Base-by-base conservation (phyloP, 1,140 invertebrate genomes). In the Drosophila bifasciata region DNA sequence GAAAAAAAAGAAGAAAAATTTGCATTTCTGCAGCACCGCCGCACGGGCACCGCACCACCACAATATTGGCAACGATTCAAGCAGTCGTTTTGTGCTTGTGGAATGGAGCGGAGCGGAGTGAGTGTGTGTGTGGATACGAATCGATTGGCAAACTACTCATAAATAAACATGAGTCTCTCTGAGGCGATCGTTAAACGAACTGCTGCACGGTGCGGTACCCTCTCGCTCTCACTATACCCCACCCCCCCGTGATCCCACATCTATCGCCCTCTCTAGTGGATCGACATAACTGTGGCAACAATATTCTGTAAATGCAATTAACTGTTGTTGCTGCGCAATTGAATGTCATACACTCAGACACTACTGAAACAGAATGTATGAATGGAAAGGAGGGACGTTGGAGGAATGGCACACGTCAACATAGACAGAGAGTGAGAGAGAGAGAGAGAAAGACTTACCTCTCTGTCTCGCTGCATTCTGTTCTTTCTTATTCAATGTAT, bases 261-360 rank as follows among this genome's bases (percentile, higher is more conserved):
- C 51, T 25, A 36, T 9, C 5, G 61, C 36, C 46, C 17, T 44
- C 61, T 23, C 64, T 64, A 73, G 41, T 41, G 67, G 52, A 52
- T 78, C 63, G 76, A 76, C 77, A 71, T 76, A 80, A 58, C 72
- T 81, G 77, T 71, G 59, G 78, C 77, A 76, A 63, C 63, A 80
- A 57, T 36, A 36, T 36, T 36, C 32, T 77, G 64, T 44, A 61
- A 83, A 83, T 79, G 79, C 75, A 81, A 81, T 81, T 81, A 81
- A 83, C 52, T 62, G 64, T 77, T 60, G 71, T 75, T 57, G 68
- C 79, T 81, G 79, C 79, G 78, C 78, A 81, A 81, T 71, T 71
- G 66, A 80, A 76, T 68, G 61, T 56, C 61, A 57, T 59, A 32
- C 58, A 43, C 43, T 52, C 11, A 36, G 32, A 36, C 32, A 36